Percentiles rank a stretch among this genome's conserved stretches.
Conservation (phyloP, 2,113 vertebrate species). For the Lepisosteus oculatus region DNA sequence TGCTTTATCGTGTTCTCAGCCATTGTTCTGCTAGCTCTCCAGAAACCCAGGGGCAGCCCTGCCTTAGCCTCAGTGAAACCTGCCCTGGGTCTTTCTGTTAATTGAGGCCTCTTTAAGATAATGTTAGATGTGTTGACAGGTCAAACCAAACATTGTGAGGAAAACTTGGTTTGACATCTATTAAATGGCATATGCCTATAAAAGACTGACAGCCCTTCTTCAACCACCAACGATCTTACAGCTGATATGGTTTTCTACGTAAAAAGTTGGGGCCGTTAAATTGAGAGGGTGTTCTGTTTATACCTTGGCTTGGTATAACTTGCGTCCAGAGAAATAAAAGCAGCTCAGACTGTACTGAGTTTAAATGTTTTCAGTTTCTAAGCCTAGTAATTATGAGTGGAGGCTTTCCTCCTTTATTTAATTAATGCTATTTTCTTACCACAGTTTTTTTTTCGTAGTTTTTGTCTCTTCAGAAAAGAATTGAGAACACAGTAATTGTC, state of each 20-base stretch:
- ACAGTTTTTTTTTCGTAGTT: too few species aligned
- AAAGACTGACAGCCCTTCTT: slow-evolving; percentile 49
- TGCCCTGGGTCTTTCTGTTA: slow-evolving; percentile 59
- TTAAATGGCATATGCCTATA: slow-evolving; percentile 67
- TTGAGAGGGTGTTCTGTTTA: slow-evolving; percentile 35
- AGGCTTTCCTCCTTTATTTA: too few species aligned
- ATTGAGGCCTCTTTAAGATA: slow-evolving; percentile 77
- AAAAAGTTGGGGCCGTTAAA: slow-evolving; percentile 53
- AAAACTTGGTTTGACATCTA: slow-evolving; percentile 79
- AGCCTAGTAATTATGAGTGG: too few species aligned
- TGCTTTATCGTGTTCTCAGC: slow-evolving; percentile 65
- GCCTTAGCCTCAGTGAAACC: slow-evolving; percentile 54
- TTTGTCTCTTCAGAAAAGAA: too few species aligned
- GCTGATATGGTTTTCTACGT: slow-evolving; percentile 56
- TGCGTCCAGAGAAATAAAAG: too few species aligned
- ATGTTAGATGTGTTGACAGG: slow-evolving; percentile 70
- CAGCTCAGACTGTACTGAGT: too few species aligned
- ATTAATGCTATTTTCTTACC: too few species aligned
- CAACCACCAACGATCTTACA: slow-evolving; percentile 45
- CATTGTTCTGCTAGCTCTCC: slow-evolving; percentile 53
- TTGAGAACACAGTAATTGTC: too few species aligned
- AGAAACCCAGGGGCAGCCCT: slow-evolving; percentile 56
- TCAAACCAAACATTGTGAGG: slow-evolving; percentile 60
- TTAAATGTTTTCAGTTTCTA: too few species aligned
- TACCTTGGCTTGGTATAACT: slow-evolving; percentile 27